Conservation (phyloP, 2,797 vertebrate genomes). For the Acrocephalus scirpaceus region DNA sequence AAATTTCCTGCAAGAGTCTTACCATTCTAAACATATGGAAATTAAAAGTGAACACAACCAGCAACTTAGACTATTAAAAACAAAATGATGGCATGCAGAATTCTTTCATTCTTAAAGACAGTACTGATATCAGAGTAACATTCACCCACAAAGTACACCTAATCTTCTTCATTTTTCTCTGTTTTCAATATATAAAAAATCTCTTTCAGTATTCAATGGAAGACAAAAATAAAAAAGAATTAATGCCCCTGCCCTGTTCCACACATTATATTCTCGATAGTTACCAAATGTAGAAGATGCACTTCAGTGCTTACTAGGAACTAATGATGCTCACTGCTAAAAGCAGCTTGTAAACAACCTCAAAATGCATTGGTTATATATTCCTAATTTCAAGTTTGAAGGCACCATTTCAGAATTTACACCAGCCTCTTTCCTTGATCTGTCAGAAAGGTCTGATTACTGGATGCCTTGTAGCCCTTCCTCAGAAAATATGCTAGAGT, state of each 20-base stretch:
- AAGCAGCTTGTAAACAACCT: not conserved
- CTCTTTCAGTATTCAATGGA: not conserved
- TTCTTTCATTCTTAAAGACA: not conserved
- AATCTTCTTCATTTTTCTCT: not conserved
- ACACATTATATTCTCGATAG: not conserved
- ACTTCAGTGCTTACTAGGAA: not conserved
- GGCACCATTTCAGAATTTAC: not conserved
- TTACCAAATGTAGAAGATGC: not conserved
- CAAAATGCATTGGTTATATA: not conserved
- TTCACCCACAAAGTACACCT: not conserved
- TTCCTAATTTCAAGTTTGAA: not conserved
- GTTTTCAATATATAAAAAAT: not conserved
- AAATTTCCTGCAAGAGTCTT: not conserved
- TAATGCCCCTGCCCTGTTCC: not conserved
- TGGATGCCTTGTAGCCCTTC: not conserved
- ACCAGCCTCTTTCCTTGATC: not conserved
- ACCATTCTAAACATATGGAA: not conserved
- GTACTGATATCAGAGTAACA: not conserved
- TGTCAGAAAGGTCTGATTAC: not conserved
- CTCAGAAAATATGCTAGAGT: not conserved
- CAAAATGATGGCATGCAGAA: not conserved
- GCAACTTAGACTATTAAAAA: not conserved
- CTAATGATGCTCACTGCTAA: not conserved
- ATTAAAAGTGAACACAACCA: not conserved
- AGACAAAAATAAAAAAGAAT: not conserved